These are phyloP conservation scores for Malacosoma neustria DNA, from an alignment of 2,888 invertebrate species.

Conservation along the genomic window DNA sequence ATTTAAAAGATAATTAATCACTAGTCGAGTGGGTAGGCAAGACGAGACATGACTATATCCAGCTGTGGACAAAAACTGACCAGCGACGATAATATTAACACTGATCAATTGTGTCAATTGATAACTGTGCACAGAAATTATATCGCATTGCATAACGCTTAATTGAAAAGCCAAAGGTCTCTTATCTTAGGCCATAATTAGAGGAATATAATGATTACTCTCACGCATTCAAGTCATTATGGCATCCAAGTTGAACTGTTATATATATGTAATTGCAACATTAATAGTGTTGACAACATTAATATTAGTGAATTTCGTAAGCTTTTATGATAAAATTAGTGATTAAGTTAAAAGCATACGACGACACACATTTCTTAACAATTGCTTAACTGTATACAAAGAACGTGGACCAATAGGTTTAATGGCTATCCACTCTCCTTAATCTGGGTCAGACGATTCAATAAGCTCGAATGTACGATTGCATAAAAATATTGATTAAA, in stretches of 20 bases:
- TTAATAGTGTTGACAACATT: conserved; percentile 7
- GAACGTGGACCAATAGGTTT: neutral
- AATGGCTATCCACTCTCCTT: neutral
- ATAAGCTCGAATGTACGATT: neutral
- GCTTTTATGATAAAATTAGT: conserved; percentile 2
- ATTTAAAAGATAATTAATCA: no score
- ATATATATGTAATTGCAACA: conserved; percentile 20
- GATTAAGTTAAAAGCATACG: neutral
- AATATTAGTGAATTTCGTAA: neutral
- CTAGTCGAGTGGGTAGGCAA: no score
- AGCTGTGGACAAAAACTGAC: no score
- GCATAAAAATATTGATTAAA: no score
- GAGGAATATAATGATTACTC: conserved; percentile 24
- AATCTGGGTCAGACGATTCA: neutral
- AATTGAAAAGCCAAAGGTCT: conserved; percentile 46
- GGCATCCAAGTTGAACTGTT: conserved; percentile 12
- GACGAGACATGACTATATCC: no score
- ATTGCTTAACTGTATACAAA: neutral
- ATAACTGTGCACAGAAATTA: conserved; percentile 33
- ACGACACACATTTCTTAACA: neutral
- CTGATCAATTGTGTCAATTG: conserved; percentile 9
- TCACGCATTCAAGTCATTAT: conserved; percentile 18
- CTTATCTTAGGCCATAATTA: conserved; percentile 27
- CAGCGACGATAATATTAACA: conserved; percentile 3
- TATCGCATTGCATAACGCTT: conserved; percentile 34